phyloP scores from a whole-genome alignment of 1,140 invertebrate species.

The Microplitis demolitor region DNA sequence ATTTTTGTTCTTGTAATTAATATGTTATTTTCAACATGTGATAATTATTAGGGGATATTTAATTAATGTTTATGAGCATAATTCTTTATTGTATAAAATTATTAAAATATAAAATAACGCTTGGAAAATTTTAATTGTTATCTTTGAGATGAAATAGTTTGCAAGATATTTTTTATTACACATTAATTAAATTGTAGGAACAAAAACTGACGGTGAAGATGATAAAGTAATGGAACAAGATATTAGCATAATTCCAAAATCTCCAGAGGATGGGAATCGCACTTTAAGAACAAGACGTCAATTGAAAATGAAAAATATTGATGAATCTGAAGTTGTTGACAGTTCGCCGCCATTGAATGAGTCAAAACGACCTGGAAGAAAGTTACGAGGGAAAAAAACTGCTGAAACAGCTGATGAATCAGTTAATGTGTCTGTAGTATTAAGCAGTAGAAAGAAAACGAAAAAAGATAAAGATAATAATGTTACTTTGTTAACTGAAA shows the following conservation, averaged over 20 bases:
- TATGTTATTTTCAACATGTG: too few relatives aligned
- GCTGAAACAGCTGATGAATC: background rate
- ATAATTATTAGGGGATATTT: too few relatives aligned
- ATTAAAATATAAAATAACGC: too few relatives aligned
- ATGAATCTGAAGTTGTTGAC: conserved; percentile 16
- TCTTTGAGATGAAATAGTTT: too few relatives aligned
- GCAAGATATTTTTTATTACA: too few relatives aligned
- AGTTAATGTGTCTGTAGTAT: background rate
- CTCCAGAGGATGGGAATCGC: conserved; percentile 2
- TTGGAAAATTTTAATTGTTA: too few relatives aligned
- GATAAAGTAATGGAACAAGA: conserved; percentile 6
- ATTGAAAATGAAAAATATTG: conserved; percentile 2
- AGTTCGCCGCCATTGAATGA: conserved; percentile 5
- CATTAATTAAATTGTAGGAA: conserved; percentile 1
- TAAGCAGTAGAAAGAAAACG: background rate
- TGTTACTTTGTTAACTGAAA: background rate
- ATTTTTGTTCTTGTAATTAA: too few relatives aligned
- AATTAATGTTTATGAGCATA: too few relatives aligned
- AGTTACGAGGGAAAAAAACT: background rate
- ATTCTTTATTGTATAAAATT: too few relatives aligned
- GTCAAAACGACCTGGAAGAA: background rate
- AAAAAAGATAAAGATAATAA: conserved; percentile 2
- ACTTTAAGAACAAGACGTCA: conserved; percentile 19
- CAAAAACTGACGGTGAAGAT: conserved; percentile 6
- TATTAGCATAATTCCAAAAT: background rate